Percentiles rank a stretch among this genome's conserved stretches.
phyloP scores from a whole-genome alignment of 2,888 invertebrate genomes.

The Agrilus mali region DNA sequence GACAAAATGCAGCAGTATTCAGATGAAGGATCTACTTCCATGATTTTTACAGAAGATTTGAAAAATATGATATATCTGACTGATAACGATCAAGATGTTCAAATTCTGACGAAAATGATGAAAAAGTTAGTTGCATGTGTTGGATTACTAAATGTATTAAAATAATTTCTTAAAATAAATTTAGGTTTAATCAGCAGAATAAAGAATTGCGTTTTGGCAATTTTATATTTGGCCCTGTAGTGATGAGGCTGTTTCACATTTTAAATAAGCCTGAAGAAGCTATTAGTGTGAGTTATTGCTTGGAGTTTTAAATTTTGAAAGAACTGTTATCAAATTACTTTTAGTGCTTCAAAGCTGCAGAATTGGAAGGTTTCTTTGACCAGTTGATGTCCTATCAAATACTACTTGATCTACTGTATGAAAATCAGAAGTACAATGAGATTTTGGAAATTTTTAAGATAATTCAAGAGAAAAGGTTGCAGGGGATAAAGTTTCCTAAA shows the following conservation, averaged over 20 bases:
- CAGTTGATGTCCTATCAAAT: slow-evolving; percentile 56
- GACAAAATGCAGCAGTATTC: slow-evolving; percentile 57
- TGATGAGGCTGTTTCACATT: slow-evolving; percentile 65
- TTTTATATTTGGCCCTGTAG: slow-evolving; percentile 70
- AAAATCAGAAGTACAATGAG: slow-evolving; percentile 52
- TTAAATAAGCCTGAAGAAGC: slow-evolving; percentile 58
- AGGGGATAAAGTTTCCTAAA: slow-evolving; percentile 53
- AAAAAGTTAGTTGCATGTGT: slow-evolving; percentile 40
- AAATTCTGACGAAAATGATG: slow-evolving; percentile 54
- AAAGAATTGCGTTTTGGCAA: slow-evolving; percentile 63
- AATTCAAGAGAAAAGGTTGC: slow-evolving; percentile 46
- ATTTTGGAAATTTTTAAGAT: slow-evolving; percentile 50
- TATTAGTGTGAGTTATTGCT: slow-evolving; percentile 34
- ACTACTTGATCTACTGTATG: slow-evolving; percentile 57
- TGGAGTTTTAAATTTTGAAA: not conserved
- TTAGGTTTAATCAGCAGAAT: slow-evolving; percentile 57
- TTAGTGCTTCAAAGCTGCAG: slow-evolving; percentile 50
- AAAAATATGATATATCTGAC: slow-evolving; percentile 68
- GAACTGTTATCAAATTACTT: slow-evolving; percentile 18
- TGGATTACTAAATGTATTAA: not conserved
- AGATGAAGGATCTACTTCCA: slow-evolving; percentile 39
- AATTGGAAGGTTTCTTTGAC: slow-evolving; percentile 55
- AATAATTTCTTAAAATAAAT: slow-evolving; percentile 15
- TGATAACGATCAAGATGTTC: slow-evolving; percentile 47
- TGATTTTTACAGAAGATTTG: slow-evolving; percentile 76